These are phyloP conservation scores for Amiota mariae DNA, from an alignment of 2,888 invertebrate genomes.

Conservation along the genomic window DNA sequence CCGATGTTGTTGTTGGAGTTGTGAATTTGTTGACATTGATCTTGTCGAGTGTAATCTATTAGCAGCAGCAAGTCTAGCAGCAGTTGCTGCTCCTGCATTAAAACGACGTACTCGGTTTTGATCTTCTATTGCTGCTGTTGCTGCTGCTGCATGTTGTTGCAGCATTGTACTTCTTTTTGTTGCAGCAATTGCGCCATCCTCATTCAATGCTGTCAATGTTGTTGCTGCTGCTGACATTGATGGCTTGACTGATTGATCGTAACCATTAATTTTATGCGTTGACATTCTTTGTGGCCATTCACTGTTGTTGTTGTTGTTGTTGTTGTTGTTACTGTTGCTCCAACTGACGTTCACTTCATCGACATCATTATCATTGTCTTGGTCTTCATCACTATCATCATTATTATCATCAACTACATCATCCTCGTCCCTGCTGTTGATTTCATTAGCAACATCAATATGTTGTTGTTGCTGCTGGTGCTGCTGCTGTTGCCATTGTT, in stretches of 20 bases:
- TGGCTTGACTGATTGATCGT: slow-evolving; percentile 71
- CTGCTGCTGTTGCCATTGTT: slow-evolving; percentile 39
- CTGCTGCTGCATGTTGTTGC: slow-evolving; percentile 19
- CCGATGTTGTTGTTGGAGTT: slow-evolving; percentile 43
- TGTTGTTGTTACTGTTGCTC: slow-evolving; percentile 4
- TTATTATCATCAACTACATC: no score
- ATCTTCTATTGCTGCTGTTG: slow-evolving; percentile 5
- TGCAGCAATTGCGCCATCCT: slow-evolving; percentile 31
- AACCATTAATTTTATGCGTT: slow-evolving; percentile 69
- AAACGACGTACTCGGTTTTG: slow-evolving; percentile 33
- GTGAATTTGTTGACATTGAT: slow-evolving; percentile 65
- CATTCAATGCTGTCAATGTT: slow-evolving; percentile 29
- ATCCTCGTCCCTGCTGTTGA: slow-evolving; percentile 26
- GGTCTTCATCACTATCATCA: neutral
- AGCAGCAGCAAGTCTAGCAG: slow-evolving; percentile 49
- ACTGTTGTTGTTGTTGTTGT: slow-evolving; percentile 37
- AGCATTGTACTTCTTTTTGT: slow-evolving; percentile 12
- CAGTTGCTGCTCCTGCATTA: slow-evolving; percentile 47
- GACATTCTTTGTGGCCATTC: slow-evolving; percentile 63
- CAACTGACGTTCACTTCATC: neutral
- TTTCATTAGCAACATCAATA: slow-evolving; percentile 28
- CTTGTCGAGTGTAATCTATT: slow-evolving; percentile 69
- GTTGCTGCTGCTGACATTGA: slow-evolving; percentile 57
- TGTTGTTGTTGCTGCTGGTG: slow-evolving; percentile 41
- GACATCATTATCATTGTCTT: neutral